Evolutionary conservation across 2,888 invertebrate species (phyloP), one percentile per base, ranked within the genome.

Genomic region (Ctena decussata): DNA sequence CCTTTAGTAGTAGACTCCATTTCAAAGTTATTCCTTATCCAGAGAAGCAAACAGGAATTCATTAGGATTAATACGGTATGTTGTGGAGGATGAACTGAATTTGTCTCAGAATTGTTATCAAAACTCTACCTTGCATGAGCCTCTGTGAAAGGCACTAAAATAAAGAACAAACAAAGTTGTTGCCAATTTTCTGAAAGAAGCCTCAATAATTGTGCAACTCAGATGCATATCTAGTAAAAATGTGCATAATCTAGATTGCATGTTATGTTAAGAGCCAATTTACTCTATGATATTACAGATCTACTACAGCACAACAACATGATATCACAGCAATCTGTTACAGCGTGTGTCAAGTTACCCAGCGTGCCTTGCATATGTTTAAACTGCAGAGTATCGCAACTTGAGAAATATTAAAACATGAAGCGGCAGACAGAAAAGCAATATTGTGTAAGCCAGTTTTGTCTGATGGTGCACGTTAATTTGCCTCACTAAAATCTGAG

Each of bases 321-420:
- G 6, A 46, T 46, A 15, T 46, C 46, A 46, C 21, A 46, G 65
- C 32, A 65, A 65, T 35, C 65, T 65, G 65, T 18, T 65, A 35
- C 65, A 65, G 21, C 35, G 70, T 86, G 82, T 80, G 80, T 86
- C 75, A 77, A 49, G 77, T 86, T 86, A 80, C 86, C 69, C 41
- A 76, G 77, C 79, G 69, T 32, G 74, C 77, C 73, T 53, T 80
- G 74, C 74, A 77, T 69, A 77, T 57, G 73, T 71, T 72, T 72
- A 18, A 49, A 49, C 78, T 71, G 65, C 84, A 76, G 81, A 80
- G 72, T 65, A 77, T 57, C 53, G 86, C 72, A 86, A 86, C 71
- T 60, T 72, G 84, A 84, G 78, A 71, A 80, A 84, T 81, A 86
- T 81, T 81, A 83, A 84, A 86, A 84, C 81, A 86, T 80, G 53